Base-by-base conservation (phyloP, 2,113 vertebrate genomes). In the Orycteropus afer region DNA sequence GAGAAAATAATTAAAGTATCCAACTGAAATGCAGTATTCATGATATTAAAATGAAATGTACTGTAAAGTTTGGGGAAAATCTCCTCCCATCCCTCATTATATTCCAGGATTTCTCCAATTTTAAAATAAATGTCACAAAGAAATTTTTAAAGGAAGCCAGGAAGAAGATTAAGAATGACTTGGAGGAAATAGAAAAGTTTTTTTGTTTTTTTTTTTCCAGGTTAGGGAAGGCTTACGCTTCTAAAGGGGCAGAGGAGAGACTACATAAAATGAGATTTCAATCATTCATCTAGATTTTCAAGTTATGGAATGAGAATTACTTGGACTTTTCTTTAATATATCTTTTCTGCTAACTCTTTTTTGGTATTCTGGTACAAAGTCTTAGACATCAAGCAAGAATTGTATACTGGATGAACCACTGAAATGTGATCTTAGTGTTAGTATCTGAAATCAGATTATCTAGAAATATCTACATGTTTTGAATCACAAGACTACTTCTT, bases 281-380 rank as follows among this genome's bases (percentile, higher is more conserved):
- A 90, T 63, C 47, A 32, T 57, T 86, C 37, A 23, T 74, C 14
- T 8, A 65, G 37, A 93, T 59, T 93, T 85, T 89, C 34, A 83
- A 85, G 29, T 61, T 37, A 73, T 6, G 3, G 37, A 23, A 76
- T 45, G 2, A 83, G n/a, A 88, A 74, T 65, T 53, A 84, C 20
- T 22, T 79, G 53, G 32, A 74, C 20, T 40, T 85, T 5, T 85
- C 88, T 45, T 73, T 88, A 83, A 85, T 84, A 83, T 29, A 84
- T 71, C 45, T 78, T 20, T 79, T 40, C n/a, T 47, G 57, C 27
- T 78, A 55, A 93, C 79, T 74, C 67, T 74, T 69, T 89, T 85
- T 89, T 47, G 69, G 63, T 78, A 69, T 13, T 14, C 23, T 82
- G 59, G 18, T 49, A 94, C n/a, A 88, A 55, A 92, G 63, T 95